phyloP scores from a whole-genome alignment of 2,888 invertebrate genomes.

The Drosophila niveifrons region DNA sequence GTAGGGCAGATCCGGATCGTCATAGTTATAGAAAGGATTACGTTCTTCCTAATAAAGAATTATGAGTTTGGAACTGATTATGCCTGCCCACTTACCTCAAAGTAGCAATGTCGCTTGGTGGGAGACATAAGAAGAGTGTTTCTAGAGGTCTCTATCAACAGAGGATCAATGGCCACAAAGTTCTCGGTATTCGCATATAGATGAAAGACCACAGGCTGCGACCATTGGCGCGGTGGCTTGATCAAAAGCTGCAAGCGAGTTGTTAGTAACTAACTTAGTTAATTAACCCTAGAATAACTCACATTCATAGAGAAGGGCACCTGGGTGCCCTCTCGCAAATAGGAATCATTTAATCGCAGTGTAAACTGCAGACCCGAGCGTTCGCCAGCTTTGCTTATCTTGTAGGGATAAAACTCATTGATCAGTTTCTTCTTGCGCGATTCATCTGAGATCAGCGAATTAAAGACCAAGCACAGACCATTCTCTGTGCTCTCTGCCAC shows the following conservation, averaged over 20 bases:
- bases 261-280: background rate
- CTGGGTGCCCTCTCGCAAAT: conserved; percentile 34
- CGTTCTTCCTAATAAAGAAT: conserved; percentile 61
- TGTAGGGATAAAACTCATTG: conserved; percentile 73
- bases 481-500: conserved; percentile 84
- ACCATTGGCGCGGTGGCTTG: conserved; percentile 75
- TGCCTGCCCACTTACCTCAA: conserved; percentile 58
- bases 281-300: background rate
- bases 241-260: conserved; percentile 68
- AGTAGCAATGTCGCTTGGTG: conserved; percentile 71
- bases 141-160: conserved; percentile 58
- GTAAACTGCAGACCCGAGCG: conserved; percentile 78
- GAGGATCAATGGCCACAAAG: conserved; percentile 72
- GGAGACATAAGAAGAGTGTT: conserved; percentile 63
- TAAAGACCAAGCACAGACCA: conserved; percentile 86
- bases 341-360: conserved; percentile 54
- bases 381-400: conserved; percentile 80
- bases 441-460: conserved; percentile 82
- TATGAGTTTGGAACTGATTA: background rate
- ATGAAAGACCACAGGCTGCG: conserved; percentile 48
- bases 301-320: conserved; percentile 65
- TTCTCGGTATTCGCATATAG: conserved; percentile 73
- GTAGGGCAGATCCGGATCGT: conserved; percentile 58
- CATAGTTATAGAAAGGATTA: conserved; percentile 39
- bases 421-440: conserved; percentile 70